Percentiles rank a stretch among this genome's conserved stretches.
These are phyloP conservation scores for Micropterix aruncella DNA, from an alignment of 2,888 invertebrate species.

Conservation along the genomic window DNA sequence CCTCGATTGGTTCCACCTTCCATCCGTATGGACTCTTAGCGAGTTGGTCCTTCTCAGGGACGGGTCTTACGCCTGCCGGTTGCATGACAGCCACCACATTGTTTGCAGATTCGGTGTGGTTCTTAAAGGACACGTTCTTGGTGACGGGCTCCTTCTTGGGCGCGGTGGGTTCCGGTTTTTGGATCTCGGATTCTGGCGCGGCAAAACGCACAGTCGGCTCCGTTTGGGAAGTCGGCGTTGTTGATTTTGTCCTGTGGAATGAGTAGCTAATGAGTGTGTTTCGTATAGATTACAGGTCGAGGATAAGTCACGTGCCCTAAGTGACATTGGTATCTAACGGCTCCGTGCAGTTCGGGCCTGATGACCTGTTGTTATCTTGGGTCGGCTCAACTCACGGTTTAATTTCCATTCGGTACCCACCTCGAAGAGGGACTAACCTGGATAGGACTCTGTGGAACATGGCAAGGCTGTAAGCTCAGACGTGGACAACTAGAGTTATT, in stretches of 20 bases:
- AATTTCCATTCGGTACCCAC: no score
- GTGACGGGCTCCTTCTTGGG: conserved; percentile 30
- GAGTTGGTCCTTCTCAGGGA: conserved; percentile 33
- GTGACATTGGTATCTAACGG: no score
- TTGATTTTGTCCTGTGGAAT: conserved; percentile 23
- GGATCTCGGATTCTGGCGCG: conserved; percentile 9
- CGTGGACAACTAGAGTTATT: no score
- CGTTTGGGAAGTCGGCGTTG: conserved; percentile 20
- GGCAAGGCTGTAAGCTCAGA: no score
- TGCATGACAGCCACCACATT: conserved; percentile 19
- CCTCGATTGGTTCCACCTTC: conserved; percentile 21
- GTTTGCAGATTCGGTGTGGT: conserved; percentile 30
- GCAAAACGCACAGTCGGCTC: conserved; percentile 14
- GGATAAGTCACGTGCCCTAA: no score
- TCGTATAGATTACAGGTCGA: no score
- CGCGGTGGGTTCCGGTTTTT: conserved; percentile 24
- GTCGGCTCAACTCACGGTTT: no score
- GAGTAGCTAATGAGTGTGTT: conserved; percentile 16
- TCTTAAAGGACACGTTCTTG: conserved; percentile 37
- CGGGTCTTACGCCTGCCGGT: conserved; percentile 23
- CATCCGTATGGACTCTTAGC: conserved; percentile 36
- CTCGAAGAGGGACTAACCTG: no score
- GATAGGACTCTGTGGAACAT: no score
- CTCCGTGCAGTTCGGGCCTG: no score
- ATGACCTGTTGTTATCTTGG: no score